Percentiles rank a stretch among this genome's conserved stretches.
These are phyloP conservation scores for Bombus fervidus DNA, from an alignment of 1,140 invertebrate species.

Conservation along the genomic window DNA sequence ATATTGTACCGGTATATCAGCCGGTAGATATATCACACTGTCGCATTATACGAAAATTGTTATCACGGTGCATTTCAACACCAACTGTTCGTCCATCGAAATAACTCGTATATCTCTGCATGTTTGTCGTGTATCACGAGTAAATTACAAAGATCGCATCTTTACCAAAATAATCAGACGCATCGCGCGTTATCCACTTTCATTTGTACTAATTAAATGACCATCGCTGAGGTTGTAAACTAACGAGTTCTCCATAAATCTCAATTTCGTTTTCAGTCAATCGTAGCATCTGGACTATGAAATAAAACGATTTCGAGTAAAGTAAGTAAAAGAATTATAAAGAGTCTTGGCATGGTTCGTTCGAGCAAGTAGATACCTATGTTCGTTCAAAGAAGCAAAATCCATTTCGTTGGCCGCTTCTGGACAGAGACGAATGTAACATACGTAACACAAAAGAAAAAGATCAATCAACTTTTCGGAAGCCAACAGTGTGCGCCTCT, in stretches of 20 bases:
- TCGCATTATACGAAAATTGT: conserved; percentile 3
- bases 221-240: background rate
- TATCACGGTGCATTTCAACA: background rate
- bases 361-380: no score
- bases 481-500: conserved; percentile 8
- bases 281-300: no score
- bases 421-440: conserved; percentile 9
- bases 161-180: background rate
- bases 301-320: background rate
- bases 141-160: conserved; percentile 3
- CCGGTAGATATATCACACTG: background rate
- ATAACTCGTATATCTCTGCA: background rate
- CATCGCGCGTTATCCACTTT: background rate
- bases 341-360: background rate
- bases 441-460: conserved; percentile 7
- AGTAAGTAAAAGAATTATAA: background rate
- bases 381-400: background rate
- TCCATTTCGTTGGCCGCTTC: background rate
- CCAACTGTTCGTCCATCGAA: background rate
- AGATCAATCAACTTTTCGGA: conserved; percentile 32
- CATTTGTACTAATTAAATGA: background rate
- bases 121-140: background rate
- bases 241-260: background rate
- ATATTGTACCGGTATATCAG: background rate
- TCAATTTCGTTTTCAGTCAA: background rate